phyloP scores from a whole-genome alignment of 2,797 vertebrate genomes.

The Podargus strigoides region DNA sequence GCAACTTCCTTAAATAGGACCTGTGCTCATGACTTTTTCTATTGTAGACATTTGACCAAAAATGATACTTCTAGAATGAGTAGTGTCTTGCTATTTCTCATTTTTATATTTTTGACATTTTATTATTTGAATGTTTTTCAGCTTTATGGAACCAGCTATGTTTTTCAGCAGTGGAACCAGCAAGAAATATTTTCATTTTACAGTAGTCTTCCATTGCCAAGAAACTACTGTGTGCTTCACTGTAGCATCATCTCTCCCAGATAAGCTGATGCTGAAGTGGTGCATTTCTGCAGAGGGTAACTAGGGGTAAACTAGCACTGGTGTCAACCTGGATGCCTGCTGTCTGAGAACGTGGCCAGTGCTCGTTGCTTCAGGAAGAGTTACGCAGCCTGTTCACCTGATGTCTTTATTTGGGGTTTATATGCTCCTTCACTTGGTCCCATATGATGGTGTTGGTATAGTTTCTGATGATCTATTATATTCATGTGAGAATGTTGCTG shows the following conservation, averaged over 20 bases:
- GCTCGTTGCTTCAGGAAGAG: background rate
- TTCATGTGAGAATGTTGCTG: background rate
- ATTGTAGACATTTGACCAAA: background rate
- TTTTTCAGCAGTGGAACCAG: too few relatives aligned
- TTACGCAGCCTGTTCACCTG: background rate
- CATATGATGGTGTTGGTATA: rapidly evolving
- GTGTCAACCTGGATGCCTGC: background rate
- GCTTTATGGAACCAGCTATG: too few relatives aligned
- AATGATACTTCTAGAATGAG: background rate
- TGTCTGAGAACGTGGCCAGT: background rate
- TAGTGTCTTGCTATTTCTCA: background rate
- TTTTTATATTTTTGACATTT: background rate
- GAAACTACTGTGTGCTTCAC: background rate
- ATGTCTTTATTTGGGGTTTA: too few relatives aligned
- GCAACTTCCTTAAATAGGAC: background rate
- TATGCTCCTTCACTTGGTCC: background rate
- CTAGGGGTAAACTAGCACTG: too few relatives aligned
- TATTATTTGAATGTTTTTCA: background rate
- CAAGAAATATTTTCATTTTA: background rate
- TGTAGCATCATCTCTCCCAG: too few relatives aligned
- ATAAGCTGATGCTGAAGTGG: background rate
- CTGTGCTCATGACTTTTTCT: background rate
- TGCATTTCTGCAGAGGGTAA: background rate
- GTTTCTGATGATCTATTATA: rapidly evolving
- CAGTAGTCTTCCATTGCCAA: background rate